Conservation (phyloP, 2,113 vertebrate genomes). For the Polypterus senegalus region DNA sequence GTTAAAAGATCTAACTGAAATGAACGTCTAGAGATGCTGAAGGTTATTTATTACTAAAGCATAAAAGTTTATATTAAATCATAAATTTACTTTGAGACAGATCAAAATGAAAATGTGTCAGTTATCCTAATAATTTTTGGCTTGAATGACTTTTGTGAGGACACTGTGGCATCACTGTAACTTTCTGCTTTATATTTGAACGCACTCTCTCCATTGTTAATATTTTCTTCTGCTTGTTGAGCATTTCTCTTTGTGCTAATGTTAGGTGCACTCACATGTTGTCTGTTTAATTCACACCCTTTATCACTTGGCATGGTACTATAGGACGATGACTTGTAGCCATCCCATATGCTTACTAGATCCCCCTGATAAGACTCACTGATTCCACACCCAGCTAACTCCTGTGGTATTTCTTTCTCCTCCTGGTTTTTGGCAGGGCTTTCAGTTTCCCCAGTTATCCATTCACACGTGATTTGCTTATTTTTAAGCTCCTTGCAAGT, state of each 20-base stretch:
- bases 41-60: too few species aligned
- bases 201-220: neutral
- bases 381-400: neutral
- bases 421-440: neutral
- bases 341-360: neutral
- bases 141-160: conserved; percentile 54
- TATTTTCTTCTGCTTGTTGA: neutral
- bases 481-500: neutral
- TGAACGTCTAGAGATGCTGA: too few species aligned
- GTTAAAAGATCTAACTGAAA: too few species aligned
- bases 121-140: conserved; percentile 54
- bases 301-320: neutral
- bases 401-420: neutral
- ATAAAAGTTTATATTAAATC: too few species aligned
- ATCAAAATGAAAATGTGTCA: conserved; percentile 59
- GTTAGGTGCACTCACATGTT: neutral
- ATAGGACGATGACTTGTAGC: neutral
- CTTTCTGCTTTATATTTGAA: conserved; percentile 73
- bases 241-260: conserved; percentile 10
- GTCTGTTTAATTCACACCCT: conserved; percentile 9
- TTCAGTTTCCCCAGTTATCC: neutral
- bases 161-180: conserved; percentile 57
- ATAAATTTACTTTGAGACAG: too few species aligned
- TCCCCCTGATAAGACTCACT: neutral
- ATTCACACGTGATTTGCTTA: neutral